Percentiles rank a stretch among this genome's conserved stretches.
phyloP scores from a whole-genome alignment of 2,113 vertebrate species.

The Pseudois nayaur region DNA sequence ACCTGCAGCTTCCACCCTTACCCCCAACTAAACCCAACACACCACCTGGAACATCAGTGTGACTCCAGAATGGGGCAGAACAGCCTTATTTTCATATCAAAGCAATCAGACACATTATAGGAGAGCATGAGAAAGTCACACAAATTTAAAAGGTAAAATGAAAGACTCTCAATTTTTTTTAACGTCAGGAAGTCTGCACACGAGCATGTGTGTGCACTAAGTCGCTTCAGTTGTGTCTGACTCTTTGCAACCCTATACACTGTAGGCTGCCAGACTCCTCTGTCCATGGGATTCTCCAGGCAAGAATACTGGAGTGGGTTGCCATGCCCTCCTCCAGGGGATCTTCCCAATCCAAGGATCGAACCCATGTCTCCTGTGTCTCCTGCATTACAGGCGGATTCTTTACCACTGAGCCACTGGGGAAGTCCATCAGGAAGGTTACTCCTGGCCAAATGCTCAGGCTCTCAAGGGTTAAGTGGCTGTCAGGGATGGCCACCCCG shows the following conservation, averaged over 20 bases:
- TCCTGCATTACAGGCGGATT: neutral
- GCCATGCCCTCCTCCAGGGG: neutral
- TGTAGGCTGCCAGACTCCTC: neutral
- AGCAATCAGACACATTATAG: neutral
- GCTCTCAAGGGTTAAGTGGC: neutral
- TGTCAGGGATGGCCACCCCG: neutral
- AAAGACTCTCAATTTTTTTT: neutral
- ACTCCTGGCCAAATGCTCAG: neutral
- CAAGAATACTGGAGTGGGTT: neutral
- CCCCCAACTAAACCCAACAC: neutral
- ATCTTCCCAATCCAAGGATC: neutral
- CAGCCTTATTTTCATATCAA: neutral
- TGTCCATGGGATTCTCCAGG: neutral
- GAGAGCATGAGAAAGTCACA: neutral
- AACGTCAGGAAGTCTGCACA: neutral
- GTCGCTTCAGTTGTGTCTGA: neutral
- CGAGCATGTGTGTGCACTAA: rapidly evolving
- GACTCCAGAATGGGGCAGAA: neutral
- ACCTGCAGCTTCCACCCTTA: neutral
- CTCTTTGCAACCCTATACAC: neutral
- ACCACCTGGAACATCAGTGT: too few relatives aligned
- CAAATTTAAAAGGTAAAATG: neutral
- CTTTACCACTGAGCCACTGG: neutral
- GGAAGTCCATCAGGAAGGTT: neutral
- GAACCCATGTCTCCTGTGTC: neutral